Evolutionary conservation across 2,888 invertebrate genomes (phyloP).

Genomic region (Limnephilus auricula): DNA sequence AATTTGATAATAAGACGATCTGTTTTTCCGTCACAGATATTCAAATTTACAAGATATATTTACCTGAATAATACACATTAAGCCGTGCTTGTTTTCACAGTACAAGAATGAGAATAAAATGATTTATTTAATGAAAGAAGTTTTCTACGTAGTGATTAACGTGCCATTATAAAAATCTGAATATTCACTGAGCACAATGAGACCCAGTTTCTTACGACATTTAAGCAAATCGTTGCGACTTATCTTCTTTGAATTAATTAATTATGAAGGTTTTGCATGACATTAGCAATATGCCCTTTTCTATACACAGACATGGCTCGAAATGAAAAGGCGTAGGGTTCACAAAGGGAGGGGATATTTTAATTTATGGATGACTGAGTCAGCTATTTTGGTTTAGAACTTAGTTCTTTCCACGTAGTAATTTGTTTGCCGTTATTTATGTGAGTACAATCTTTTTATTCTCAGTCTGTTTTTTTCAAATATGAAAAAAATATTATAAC

Average conservation of each 20-base stretch:
- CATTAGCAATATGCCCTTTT: neutral
- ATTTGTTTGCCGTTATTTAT: neutral
- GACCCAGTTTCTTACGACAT: neutral
- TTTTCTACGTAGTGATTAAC: neutral
- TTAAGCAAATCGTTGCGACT: neutral
- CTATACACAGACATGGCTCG: neutral
- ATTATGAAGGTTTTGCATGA: neutral
- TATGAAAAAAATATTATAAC: neutral
- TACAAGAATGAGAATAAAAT: neutral
- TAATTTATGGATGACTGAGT: neutral
- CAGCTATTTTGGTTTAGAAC: neutral
- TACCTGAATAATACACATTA: neutral
- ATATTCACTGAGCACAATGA: neutral
- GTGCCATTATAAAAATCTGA: neutral
- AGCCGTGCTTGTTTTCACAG: neutral
- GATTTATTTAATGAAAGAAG: neutral
- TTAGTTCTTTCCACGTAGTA: neutral
- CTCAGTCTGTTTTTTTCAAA: neutral
- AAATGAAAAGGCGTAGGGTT: neutral
- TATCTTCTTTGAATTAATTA: conserved; percentile 2
- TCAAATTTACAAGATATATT: neutral
- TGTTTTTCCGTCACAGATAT: neutral
- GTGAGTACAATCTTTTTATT: neutral
- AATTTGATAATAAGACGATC: too few relatives aligned
- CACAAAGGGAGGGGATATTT: neutral